Base-by-base conservation (phyloP, 2,113 vertebrate genomes). In the Plestiodon gilberti region DNA sequence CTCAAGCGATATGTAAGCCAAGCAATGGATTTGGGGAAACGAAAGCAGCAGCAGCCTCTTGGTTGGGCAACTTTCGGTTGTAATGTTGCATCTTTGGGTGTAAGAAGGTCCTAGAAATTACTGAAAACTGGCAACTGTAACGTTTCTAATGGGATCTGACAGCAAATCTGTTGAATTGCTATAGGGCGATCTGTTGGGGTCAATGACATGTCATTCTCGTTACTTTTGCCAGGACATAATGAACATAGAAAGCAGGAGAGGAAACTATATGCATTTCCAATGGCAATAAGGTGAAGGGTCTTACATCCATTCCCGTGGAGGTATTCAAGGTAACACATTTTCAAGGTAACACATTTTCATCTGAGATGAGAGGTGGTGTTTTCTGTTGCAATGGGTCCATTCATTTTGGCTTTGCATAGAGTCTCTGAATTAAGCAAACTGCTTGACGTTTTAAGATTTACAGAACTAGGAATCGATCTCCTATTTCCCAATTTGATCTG, bases 1-100 rank as follows among this genome's bases (percentile, higher is more conserved):
- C 93, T 92, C 22, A 59, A 91, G 91, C 90, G 74, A 9, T 75
- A 83, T 92, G 62, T 69, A 90, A 89, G 91, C 65, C 2, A 84
- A 89, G 33, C 22, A 87, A 79, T 15, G 2, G 30, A 61, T 38
- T 22, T 40, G 17, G 71, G 73, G 48, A 57, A 52, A 83, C 43
- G 1, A 85, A 92, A 89, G 48, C 40, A 23, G 55, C 35, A 75
- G 74, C 25, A 87, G n/a, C n/a, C 75, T 93, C 84, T 81, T 48
- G 64, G 65, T 11, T 88, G 30, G 40, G n/a, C 65, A 81, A 25
- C 25, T 88, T 86, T 20, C 69, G 73, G 64, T 48, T 48, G 43
- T 48, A 48, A 48, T 48, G 8, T 90, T 61, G 48, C 83, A 2
- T 77, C 67, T 83, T 78, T 87, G 65, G 1, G 8, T 61, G 1